A percentile compares a stretch with the other conserved stretches of the same genome.
Evolutionary conservation across 2,797 vertebrate species (phyloP).

Genomic region (Macropus fuliginosus): DNA sequence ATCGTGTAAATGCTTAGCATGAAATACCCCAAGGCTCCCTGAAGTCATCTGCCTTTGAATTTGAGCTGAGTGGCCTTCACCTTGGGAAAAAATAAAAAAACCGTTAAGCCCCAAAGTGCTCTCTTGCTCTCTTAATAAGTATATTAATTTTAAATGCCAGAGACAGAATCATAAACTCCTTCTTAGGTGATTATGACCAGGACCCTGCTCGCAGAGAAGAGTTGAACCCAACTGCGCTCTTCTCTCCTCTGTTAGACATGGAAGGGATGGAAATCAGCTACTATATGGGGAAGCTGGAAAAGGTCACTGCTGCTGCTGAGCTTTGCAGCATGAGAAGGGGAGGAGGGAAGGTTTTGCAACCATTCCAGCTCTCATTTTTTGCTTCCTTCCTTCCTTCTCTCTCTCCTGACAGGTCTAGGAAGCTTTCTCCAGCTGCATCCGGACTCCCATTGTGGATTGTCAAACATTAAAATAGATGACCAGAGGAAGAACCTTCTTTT

Average conservation of each 20-base stretch:
- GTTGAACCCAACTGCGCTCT: background rate
- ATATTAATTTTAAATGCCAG: constrained; percentile 81
- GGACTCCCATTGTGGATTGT: background rate
- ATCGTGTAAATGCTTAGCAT: constrained; percentile 12
- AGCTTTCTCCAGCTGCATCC: background rate
- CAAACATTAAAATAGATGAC: background rate
- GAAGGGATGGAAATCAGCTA: constrained; percentile 3
- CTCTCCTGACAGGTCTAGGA: background rate
- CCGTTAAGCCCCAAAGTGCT: constrained; percentile 71
- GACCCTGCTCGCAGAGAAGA: constrained; percentile 20
- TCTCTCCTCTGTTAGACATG: background rate
- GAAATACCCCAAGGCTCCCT: background rate
- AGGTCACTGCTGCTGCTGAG: constrained; percentile 62
- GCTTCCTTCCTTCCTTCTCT: background rate
- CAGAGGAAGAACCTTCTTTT: background rate
- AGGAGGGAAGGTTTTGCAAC: background rate
- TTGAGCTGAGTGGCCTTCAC: constrained; percentile 62
- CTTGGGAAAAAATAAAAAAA: constrained; percentile 58
- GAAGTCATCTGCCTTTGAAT: constrained; percentile 49
- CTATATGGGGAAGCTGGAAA: constrained; percentile 63
- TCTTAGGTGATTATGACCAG: constrained; percentile 45
- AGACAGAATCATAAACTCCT: constrained; percentile 65
- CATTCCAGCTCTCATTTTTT: background rate
- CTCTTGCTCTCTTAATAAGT: constrained; percentile 72
- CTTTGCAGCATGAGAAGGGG: background rate